Percentiles rank a stretch among this genome's conserved stretches.
Conservation (phyloP, 2,113 vertebrate genomes). For the Mionectes macconnelli region DNA sequence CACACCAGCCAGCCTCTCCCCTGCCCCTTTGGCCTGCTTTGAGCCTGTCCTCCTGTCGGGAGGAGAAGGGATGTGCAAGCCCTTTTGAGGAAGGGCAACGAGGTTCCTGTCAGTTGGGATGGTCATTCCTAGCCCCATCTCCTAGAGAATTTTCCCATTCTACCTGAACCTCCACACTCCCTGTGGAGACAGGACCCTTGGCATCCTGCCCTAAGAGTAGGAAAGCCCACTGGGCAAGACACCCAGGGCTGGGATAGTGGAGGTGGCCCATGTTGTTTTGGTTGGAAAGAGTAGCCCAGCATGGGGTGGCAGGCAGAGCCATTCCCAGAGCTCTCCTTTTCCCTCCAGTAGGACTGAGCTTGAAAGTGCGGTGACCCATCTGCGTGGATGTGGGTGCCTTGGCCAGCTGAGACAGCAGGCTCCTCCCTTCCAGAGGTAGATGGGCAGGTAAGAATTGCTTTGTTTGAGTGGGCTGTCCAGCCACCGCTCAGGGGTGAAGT, state of each 20-base stretch:
- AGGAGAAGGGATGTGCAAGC: background rate
- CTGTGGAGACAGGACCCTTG: background rate
- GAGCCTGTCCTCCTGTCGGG: background rate
- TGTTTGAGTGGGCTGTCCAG: background rate
- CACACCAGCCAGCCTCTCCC: background rate
- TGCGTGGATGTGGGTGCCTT: background rate
- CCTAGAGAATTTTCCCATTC: background rate
- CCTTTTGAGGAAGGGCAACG: background rate
- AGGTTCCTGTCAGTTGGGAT: background rate
- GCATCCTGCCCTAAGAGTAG: background rate
- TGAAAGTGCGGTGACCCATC: background rate
- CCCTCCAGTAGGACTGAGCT: background rate
- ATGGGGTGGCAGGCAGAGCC: background rate
- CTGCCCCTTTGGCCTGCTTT: background rate
- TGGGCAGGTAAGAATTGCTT: conserved; percentile 25
- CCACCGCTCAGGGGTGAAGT: background rate
- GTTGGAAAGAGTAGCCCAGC: background rate
- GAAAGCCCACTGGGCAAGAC: background rate
- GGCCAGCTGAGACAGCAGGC: background rate
- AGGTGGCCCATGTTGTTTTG: background rate
- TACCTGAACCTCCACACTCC: background rate
- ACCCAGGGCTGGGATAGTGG: background rate
- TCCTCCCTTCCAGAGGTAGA: conserved; percentile 13
- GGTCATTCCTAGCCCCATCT: background rate
- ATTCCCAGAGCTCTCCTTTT: background rate